Evolutionary conservation across 2,888 invertebrate genomes (phyloP), one percentile per base, ranked within the genome.

Genomic region (Synergus japonicus): DNA sequence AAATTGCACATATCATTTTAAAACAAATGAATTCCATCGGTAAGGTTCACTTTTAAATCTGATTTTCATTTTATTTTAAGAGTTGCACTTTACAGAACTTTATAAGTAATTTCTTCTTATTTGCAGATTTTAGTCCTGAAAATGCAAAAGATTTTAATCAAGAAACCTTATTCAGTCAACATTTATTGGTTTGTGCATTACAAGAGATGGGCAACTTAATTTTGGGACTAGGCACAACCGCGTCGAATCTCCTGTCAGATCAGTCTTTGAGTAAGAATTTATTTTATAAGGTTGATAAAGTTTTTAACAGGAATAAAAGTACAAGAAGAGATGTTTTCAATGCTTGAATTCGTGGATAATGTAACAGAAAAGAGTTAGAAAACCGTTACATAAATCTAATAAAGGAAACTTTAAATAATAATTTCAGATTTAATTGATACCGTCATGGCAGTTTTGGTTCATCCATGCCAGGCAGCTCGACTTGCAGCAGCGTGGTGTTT

Each of bases 401-500:
- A 13, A 46, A 46, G 13, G 46, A 46, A 46, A 46, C 13, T 13
- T 46, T n/a, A 54, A 66, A 64, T 22, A 15, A 37, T 1, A 44
- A 69, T 89, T 90, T 65, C 90, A 95, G 96, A 95, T 91, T 93
- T 97, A 80, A 93, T 96, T 82, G 96, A 97, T 90, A 95, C 96
- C n/a, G 95, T 96, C 22, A 94, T 95, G 86, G 94, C 97, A 90
- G 97, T 99, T 29, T 91, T 99, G 82, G 95, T 98, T 60, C 99
- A 99, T 92, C 99, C 99, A 0, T 97, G 98, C 91, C 96, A 97
- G 84, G 97, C 98, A 15, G 98, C 98, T 1, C 94, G 99, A 41
- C 93, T 99, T 78, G 97, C 98, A 15, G 98, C 98, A 22, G 98
- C 99, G 22, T 98, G 98, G 97, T 98, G 98, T 91, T 93, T 98